phyloP scores from a whole-genome alignment of 2,888 invertebrate genomes.

The Oxytorus armatus region DNA sequence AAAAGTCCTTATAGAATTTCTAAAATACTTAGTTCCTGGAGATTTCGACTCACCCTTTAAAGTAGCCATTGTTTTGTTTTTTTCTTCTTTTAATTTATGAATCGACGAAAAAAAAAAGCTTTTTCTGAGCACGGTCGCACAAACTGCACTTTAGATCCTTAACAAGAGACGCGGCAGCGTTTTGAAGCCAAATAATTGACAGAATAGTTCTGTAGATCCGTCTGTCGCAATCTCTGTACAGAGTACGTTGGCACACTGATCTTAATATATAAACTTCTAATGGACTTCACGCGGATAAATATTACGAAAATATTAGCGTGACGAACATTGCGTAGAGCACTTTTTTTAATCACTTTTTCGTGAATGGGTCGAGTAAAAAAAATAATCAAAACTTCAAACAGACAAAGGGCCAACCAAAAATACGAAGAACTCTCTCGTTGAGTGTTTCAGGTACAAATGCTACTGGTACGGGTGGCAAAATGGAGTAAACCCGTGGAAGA shows the following conservation, averaged over 20 bases:
- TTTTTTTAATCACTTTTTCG: not conserved
- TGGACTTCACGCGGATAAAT: not conserved
- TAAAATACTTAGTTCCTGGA: not conserved
- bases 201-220: no score
- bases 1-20: not conserved
- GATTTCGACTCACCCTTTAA: slow-evolving; percentile 33
- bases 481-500: slow-evolving; percentile 4
- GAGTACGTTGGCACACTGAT: no score
- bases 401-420: slow-evolving; percentile 12
- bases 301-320: not conserved
- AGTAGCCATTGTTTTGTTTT: slow-evolving; percentile 16
- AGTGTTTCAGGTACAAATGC: slow-evolving; percentile 33
- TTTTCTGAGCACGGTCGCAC: no score
- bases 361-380: not conserved
- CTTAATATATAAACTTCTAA: no score
- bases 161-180: no score
- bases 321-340: not conserved
- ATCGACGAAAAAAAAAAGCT: no score
- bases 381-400: not conserved
- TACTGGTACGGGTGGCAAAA: slow-evolving; percentile 17
- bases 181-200: no score
- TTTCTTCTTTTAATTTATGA: not conserved
- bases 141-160: no score
- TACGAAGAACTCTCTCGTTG: slow-evolving; percentile 18
- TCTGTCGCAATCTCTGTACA: no score